phyloP scores from a whole-genome alignment of 2,113 vertebrate species.

The Poeciliopsis prolifica region DNA sequence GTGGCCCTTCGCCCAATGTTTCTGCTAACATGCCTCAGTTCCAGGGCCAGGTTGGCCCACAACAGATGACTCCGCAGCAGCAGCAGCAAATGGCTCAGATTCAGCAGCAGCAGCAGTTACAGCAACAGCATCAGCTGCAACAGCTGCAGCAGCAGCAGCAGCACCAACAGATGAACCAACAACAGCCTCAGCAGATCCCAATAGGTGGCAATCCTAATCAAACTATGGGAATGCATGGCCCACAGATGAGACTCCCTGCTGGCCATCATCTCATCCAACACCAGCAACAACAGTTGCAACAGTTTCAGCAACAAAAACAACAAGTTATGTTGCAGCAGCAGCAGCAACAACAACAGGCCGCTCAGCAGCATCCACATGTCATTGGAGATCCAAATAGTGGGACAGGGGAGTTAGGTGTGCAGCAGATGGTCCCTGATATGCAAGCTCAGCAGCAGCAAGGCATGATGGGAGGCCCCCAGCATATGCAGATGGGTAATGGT shows the following conservation, averaged over 20 bases:
- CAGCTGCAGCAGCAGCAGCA: constrained; percentile 79
- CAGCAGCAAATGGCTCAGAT: constrained; percentile 85
- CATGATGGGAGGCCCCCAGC: constrained; percentile 88
- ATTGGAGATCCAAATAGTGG: constrained; percentile 83
- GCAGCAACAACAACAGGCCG: constrained; percentile 79
- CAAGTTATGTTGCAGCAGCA: constrained; percentile 72
- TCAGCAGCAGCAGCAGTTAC: constrained; percentile 85
- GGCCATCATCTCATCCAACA: constrained; percentile 90
- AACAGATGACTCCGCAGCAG: constrained; percentile 83
- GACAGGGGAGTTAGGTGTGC: constrained; percentile 83
- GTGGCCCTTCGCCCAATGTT: constrained; percentile 91
- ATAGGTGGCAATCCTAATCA: constrained; percentile 90
- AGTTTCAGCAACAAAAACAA: constrained; percentile 61
- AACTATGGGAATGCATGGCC: constrained; percentile 91
- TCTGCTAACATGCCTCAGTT: constrained; percentile 92
- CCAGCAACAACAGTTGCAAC: constrained; percentile 79
- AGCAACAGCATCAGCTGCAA: constrained; percentile 78
- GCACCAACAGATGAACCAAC: constrained; percentile 84
- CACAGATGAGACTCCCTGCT: constrained; percentile 87
- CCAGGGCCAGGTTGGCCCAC: constrained; percentile 83
- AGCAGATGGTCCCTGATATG: constrained; percentile 93
- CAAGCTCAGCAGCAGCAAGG: constrained; percentile 88
- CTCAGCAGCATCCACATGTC: constrained; percentile 83
- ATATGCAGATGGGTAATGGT: constrained; percentile 94
- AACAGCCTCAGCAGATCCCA: constrained; percentile 86